Evolutionary conservation across 2,113 vertebrate genomes (phyloP), one percentile per base, ranked within the genome.

Genomic region (Larimichthys polyactis): DNA sequence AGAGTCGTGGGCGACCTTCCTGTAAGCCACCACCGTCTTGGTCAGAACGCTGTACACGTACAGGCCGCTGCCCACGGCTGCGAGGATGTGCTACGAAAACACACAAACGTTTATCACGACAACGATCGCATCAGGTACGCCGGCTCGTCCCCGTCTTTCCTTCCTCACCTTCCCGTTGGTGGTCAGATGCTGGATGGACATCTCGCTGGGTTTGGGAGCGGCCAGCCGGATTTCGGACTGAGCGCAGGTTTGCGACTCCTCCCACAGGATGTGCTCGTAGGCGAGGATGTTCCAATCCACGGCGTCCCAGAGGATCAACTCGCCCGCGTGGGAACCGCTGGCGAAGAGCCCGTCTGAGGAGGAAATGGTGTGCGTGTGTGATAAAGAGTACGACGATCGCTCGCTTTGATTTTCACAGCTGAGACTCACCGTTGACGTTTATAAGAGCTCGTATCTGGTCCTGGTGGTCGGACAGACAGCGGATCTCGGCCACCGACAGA

Each of bases 1-100:
- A 9, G 98, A 99, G 83, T 99, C 97, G 0, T 99, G 98, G n/a
- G 98, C 97, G 0, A 91, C 89, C 93, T 95, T 98, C 94, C 96
- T 97, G 92, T 96, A 99, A 70, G 97, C 96, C 92, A 97, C 96
- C 89, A 97, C 96, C 40, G 91, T 92, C 94, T 95, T 98, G 92
- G 87, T 94, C 77, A 91, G 91, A 68, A 97, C 87, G 86, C 96
- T 96, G 94, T 98, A 99, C 36, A 99, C 96, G 0, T 97, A 98
- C 81, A 99, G 94, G 36, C 98, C 97, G 81, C 96, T 97, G 85
- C 98, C 97, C 90, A 99, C 96, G 10, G 97, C 97, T 71, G 96
- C 97, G 84, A 97, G 96, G 82, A 99, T 82, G 81, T 94, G 94
- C 98, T 99, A 64, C 16, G 67, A 62, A 43, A 73, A 87, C 29